Conservation (phyloP, 2,113 vertebrate species). For the Ciconia maguari region DNA sequence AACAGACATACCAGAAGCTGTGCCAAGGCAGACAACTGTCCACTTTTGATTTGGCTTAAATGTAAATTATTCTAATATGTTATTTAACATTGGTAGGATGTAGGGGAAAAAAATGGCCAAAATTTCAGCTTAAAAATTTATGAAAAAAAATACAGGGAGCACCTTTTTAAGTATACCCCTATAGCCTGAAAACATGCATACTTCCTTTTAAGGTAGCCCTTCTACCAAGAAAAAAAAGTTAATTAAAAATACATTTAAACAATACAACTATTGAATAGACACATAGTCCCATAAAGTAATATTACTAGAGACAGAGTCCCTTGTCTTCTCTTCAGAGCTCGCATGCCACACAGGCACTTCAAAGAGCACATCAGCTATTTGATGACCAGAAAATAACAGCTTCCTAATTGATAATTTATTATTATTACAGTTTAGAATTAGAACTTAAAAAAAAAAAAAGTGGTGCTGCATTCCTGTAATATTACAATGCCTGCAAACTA, state of each 20-base stretch:
- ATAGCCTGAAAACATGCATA: not conserved
- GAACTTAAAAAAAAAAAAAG: not conserved
- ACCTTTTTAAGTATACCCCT: not conserved
- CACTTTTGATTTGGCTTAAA: not conserved
- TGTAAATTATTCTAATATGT: not conserved
- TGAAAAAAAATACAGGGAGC: not conserved
- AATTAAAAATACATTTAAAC: not conserved
- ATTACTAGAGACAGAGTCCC: not conserved
- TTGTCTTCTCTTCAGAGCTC: not conserved
- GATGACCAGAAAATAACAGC: not conserved
- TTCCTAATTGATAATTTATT: slow-evolving; percentile 17
- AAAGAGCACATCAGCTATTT: not conserved
- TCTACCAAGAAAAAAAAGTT: not conserved
- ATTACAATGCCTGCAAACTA: not conserved
- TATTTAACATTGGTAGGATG: not conserved
- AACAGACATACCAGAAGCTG: not conserved
- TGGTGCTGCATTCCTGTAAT: not conserved
- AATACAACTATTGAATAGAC: not conserved
- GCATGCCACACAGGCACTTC: not conserved
- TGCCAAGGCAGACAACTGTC: not conserved
- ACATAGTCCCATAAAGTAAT: not conserved
- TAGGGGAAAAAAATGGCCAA: not conserved
- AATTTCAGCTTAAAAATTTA: not conserved
- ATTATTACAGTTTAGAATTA: slow-evolving; percentile 7
- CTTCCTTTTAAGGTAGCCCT: not conserved